These are phyloP conservation scores for Larimichthys crocea DNA, from an alignment of 2,113 vertebrate genomes.

Conservation along the genomic window DNA sequence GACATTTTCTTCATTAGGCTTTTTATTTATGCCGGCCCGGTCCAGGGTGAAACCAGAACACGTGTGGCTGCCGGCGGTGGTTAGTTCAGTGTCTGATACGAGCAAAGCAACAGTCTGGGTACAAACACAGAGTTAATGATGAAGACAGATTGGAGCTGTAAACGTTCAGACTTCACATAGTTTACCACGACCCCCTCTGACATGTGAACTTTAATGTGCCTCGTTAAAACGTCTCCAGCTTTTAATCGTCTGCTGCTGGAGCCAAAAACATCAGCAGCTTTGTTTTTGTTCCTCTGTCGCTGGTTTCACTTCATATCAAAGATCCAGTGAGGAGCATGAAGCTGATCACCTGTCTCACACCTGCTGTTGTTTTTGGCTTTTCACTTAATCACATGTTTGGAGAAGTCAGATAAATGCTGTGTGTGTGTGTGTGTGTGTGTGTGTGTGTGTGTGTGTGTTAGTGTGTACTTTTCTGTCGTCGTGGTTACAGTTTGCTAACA, in stretches of 20 bases:
- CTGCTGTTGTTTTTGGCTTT: slow-evolving; percentile 38
- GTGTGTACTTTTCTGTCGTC: slow-evolving; percentile 12
- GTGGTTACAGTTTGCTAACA: slow-evolving; percentile 27
- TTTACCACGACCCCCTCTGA: slow-evolving; percentile 36
- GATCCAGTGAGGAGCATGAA: background rate
- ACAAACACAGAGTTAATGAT: background rate
- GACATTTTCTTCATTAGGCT: slow-evolving; percentile 4
- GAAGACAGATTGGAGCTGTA: background rate
- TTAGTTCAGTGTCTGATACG: background rate
- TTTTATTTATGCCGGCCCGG: background rate
- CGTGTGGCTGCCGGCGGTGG: background rate
- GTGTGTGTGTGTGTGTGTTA: slow-evolving; percentile 9
- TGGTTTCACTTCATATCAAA: background rate
- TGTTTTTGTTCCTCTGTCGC: background rate
- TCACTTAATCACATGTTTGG: background rate
- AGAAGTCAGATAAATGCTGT: slow-evolving; percentile 1
- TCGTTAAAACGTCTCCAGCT: slow-evolving; percentile 10
- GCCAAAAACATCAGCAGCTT: slow-evolving; percentile 40
- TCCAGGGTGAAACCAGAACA: background rate
- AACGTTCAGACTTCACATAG: slow-evolving; percentile 22
- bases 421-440: slow-evolving; percentile 14
- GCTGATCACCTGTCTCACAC: background rate
- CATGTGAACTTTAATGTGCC: slow-evolving; percentile 30
- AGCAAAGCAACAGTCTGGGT: background rate
- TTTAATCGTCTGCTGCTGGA: slow-evolving; percentile 18